A percentile compares a stretch with the other conserved stretches of the same genome.
Conservation (phyloP, 2,113 vertebrate species). For the Equus przewalskii region DNA sequence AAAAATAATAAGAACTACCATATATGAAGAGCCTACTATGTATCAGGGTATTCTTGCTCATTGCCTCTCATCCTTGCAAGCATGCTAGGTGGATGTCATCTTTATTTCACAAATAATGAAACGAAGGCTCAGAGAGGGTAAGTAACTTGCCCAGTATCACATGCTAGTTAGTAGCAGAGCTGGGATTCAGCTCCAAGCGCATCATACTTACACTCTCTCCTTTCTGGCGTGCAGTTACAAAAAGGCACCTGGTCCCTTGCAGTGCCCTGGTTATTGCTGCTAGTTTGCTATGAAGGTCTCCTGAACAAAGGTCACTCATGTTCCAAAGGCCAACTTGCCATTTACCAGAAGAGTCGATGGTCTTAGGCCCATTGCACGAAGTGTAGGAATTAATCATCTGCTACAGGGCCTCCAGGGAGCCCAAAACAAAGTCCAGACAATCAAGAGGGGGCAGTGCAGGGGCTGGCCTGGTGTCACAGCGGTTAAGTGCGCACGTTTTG, state of each 20-base stretch:
- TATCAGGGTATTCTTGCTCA: neutral
- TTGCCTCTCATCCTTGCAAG: neutral
- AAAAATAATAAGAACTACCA: neutral
- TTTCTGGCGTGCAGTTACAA: fast-evolving
- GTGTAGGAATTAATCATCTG: neutral
- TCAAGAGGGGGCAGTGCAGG: neutral
- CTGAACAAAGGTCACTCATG: neutral
- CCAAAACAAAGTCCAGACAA: neutral
- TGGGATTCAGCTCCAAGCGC: neutral
- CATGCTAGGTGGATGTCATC: fast-evolving
- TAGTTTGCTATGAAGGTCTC: neutral
- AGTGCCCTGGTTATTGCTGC: neutral
- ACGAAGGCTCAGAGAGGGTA: neutral
- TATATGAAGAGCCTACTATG: neutral
- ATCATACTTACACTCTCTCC: fast-evolving
- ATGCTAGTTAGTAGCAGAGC: neutral
- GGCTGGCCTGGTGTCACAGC: too few species aligned
- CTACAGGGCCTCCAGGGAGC: neutral
- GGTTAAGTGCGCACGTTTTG: too few species aligned
- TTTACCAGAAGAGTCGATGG: neutral
- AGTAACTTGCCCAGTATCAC: neutral
- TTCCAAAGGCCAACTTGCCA: neutral
- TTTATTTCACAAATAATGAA: neutral
- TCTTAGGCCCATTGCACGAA: neutral
- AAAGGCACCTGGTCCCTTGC: neutral